Percentiles rank a stretch among this genome's conserved stretches.
Conservation (phyloP, 2,888 invertebrate genomes). For the Trachelus troglodyta region DNA sequence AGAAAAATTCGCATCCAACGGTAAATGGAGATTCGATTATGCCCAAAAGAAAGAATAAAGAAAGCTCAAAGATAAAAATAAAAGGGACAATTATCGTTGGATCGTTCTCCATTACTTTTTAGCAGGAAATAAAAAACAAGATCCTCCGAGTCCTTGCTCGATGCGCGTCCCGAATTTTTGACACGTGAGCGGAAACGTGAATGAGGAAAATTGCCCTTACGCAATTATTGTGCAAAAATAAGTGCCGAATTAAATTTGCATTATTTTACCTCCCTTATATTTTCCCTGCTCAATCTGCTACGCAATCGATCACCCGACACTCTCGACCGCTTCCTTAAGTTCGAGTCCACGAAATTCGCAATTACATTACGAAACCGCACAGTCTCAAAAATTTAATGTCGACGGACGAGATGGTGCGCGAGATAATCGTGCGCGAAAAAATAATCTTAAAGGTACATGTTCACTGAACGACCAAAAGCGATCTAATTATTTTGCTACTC, state of each 20-base stretch:
- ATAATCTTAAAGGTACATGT: not conserved
- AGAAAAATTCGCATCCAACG: not conserved
- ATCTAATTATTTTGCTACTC: not conserved
- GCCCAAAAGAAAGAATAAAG: not conserved
- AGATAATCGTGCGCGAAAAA: not conserved
- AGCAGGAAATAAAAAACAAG: not conserved
- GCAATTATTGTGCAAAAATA: not conserved
- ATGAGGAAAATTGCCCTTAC: not conserved
- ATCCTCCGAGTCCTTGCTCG: not conserved
- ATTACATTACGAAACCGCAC: not conserved
- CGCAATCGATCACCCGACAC: not conserved
- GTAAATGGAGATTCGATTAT: not conserved
- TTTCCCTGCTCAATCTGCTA: not conserved
- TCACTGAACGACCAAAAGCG: not conserved
- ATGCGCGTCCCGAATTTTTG: not conserved
- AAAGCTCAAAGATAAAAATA: not conserved
- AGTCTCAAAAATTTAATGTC: not conserved
- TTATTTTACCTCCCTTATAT: not conserved
- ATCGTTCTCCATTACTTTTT: not conserved
- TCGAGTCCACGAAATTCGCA: not conserved
- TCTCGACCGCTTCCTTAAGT: not conserved
- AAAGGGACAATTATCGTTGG: not conserved
- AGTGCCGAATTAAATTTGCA: not conserved
- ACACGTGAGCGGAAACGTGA: not conserved
- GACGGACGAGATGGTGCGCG: not conserved